These are phyloP conservation scores for Merops nubicus DNA, from an alignment of 2,113 vertebrate species.

Conservation along the genomic window DNA sequence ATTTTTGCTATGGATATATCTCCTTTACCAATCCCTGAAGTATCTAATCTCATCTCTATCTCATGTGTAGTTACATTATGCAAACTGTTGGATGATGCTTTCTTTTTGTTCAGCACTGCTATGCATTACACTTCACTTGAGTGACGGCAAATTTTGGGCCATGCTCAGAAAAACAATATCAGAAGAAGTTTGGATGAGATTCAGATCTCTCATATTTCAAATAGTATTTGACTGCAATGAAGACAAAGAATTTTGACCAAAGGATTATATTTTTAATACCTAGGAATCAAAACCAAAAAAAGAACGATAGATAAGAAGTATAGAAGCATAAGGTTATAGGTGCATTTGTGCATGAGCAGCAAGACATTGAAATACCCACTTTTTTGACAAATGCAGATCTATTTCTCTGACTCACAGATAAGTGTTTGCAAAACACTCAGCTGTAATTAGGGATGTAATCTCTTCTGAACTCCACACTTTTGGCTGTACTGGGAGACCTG, in stretches of 20 bases:
- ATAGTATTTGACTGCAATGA: not conserved
- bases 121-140: not conserved
- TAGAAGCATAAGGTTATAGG: not conserved
- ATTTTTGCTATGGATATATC: not conserved
- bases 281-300: not conserved
- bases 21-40: not conserved
- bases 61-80: not conserved
- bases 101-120: not conserved
- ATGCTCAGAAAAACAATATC: not conserved
- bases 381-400: not conserved
- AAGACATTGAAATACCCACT: not conserved
- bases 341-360: not conserved
- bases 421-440: not conserved
- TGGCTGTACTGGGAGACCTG: not conserved
- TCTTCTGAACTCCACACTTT: not conserved
- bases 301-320: not conserved
- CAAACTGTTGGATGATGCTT: not conserved
- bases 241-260: not conserved
- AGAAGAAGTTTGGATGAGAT: not conserved
- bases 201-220: slow-evolving; percentile 18
- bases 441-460: not conserved
- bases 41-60: not conserved
- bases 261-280: not conserved
- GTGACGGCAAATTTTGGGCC: not conserved
- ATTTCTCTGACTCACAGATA: not conserved